Evolutionary conservation across 1,140 invertebrate genomes (phyloP), one percentile per base, ranked within the genome.

Genomic region (Cherax destructor): DNA sequence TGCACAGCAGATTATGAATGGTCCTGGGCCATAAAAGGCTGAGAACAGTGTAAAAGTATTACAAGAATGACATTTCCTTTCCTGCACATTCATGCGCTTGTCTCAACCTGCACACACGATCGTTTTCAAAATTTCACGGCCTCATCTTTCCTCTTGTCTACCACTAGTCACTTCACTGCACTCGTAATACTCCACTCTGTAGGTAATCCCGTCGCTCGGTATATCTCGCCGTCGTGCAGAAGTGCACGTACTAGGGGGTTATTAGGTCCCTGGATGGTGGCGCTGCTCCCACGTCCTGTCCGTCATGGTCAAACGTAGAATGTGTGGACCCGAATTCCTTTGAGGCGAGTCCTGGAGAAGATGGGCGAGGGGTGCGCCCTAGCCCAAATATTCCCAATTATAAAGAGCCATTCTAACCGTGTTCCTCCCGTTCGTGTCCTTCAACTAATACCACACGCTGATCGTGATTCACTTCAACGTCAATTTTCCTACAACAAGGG

Each of bases 271-370:
- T 6, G 21, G 77, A 49, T 50, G 9, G 74, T 50, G 30, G 10
- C 16, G 52, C 56, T 61, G 80, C 24, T 50, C 30, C 56, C 30
- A 76, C 59, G 61, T 74, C 49, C 18, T 59, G 9, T 59, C 49
- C 59, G 18, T 56, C 83, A 84, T 80, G 89, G 83, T 52, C 77
- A 85, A 21, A 85, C 89, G 69, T 86, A 85, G 81, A 91, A 91
- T 91, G 89, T 77, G 83, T n/a, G 83, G 72, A 77, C 87, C 89
- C 79, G 89, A 79, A 91, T 91, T 91, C 89, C 89, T 85, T 84
- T 81, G 87, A 81, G 87, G 80, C 79, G 87, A 80, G 50, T 89
- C 65, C 87, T 83, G 24, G 88, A 69, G 77, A 84, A 84, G 74
- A 80, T 86, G 81, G 83, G 74, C n/a, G 69, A 24, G 2, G 80